Evolutionary conservation across 2,113 vertebrate species (phyloP).

Genomic region (Odocoileus hemionus): DNA sequence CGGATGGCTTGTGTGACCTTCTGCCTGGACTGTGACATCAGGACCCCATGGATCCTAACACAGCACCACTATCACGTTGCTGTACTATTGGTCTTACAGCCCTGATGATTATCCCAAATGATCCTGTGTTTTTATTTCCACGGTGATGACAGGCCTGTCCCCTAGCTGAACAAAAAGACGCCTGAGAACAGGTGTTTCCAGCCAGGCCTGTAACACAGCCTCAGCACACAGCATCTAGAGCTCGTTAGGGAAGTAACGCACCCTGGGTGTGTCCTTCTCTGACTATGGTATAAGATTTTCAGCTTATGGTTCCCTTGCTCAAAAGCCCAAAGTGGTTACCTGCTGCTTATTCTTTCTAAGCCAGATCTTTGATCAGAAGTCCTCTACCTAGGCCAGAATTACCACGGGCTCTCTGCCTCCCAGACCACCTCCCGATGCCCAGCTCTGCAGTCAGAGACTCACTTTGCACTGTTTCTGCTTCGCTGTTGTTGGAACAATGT

Average conservation of each 20-base stretch:
- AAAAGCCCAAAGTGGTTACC: background rate
- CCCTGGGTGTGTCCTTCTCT: too few relatives aligned
- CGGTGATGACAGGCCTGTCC: too few relatives aligned
- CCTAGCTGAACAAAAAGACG: background rate
- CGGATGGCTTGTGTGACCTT: fast-evolving
- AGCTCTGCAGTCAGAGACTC: fast-evolving
- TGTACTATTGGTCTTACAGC: too few relatives aligned
- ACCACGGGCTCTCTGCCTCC: background rate
- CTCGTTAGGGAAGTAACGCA: fast-evolving
- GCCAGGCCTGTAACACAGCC: fast-evolving
- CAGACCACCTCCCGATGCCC: fast-evolving
- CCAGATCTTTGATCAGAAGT: background rate
- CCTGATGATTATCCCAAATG: fast-evolving
- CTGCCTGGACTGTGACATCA: fast-evolving
- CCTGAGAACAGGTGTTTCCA: background rate
- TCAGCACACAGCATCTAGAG: fast-evolving
- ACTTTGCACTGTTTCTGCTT: background rate
- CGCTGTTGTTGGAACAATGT: background rate
- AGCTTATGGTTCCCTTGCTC: background rate
- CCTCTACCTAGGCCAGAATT: background rate
- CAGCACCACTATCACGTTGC: fast-evolving
- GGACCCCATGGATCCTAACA: fast-evolving
- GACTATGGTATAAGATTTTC: fast-evolving
- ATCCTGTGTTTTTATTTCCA: background rate
- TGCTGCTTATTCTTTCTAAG: background rate